Conservation (phyloP, 1,140 invertebrate species). For the Stratiolaelaps scimitus region DNA sequence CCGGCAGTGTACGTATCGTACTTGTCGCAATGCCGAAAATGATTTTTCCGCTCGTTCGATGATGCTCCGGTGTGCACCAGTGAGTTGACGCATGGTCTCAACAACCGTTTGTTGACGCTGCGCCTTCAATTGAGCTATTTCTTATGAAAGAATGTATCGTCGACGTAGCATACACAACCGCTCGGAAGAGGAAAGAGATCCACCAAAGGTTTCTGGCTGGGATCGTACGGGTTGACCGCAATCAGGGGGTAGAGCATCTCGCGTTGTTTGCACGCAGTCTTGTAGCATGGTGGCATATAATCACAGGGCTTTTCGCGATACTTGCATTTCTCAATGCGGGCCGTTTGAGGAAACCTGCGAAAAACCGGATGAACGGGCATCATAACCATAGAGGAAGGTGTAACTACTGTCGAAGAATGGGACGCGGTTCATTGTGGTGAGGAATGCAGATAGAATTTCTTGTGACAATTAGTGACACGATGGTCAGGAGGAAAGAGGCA, state of each 20-base stretch:
- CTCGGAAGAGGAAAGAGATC: conserved; percentile 20
- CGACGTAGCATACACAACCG: conserved; percentile 20
- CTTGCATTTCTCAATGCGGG: conserved; percentile 24
- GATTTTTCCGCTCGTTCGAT: too few species aligned
- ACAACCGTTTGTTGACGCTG: too few species aligned
- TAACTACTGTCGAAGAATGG: too few species aligned
- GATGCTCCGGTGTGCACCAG: too few species aligned
- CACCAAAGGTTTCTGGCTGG: neutral
- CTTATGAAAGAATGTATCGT: conserved; percentile 23
- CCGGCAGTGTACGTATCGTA: too few species aligned
- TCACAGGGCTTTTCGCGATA: conserved; percentile 22
- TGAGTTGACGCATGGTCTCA: too few species aligned
- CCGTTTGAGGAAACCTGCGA: conserved; percentile 19
- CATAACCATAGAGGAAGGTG: too few species aligned
- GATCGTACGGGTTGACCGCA: conserved; percentile 11
- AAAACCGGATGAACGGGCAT: neutral
- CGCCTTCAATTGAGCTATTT: neutral
- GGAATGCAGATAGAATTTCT: too few species aligned
- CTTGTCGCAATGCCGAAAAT: too few species aligned
- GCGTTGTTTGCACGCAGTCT: conserved; percentile 19
- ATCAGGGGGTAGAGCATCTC: conserved; percentile 25
- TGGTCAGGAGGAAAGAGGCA: too few species aligned
- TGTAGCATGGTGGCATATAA: conserved; percentile 24
- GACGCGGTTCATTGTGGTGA: too few species aligned
- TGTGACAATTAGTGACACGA: too few species aligned